Evolutionary conservation across 2,888 invertebrate genomes (phyloP), one percentile per base, ranked within the genome.

Genomic region (Sarcophaga rosellei): DNA sequence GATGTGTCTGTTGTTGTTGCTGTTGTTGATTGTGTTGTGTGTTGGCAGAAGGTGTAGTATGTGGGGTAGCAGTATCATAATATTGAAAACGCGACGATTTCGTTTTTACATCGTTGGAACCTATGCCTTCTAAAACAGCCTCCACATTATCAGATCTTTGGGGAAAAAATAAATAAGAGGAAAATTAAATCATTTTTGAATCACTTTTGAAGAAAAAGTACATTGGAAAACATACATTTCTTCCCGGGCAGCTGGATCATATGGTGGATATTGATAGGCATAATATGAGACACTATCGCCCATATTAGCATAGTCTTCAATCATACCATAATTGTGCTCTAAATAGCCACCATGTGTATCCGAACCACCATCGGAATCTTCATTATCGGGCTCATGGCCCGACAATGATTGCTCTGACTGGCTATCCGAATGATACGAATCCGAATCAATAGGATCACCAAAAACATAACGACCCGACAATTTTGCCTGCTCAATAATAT

Each of bases 401-500:
- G 96, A 96, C 69, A 96, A 92, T 76, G 95, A 95, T 85, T 93
- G 93, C 90, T 95, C 95, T 72, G 96, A 96, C 21, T 95, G 95
- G 87, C 96, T 96, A 89, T 96, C 97, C 74, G 96, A 96, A 90
- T 96, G 96, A 88, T 96, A 95, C 75, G 97, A 97, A 90, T 96
- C 97, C 4, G 96, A 96, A 91, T 95, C 95, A 57, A 95, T 94
- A 73, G 95, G 95, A 91, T 95, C 95, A 57, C 95, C 95, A 90
- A 96, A 95, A 59, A 96, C 95, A 88, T 95, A 95, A 90, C 96
- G 95, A 89, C 95, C 96, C 94, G 93, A 87, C 5, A 90, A 86
- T 88, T 96, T 96, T 0, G 96, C 96, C 93, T 98, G 98, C 91
- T 97, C 97, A 90, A 98, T 95, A 89, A 98, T 96, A 91, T 97